A percentile compares a stretch with the other conserved stretches of the same genome.
Conservation (phyloP, 2,888 invertebrate species). For the Sisyra terminalis region DNA sequence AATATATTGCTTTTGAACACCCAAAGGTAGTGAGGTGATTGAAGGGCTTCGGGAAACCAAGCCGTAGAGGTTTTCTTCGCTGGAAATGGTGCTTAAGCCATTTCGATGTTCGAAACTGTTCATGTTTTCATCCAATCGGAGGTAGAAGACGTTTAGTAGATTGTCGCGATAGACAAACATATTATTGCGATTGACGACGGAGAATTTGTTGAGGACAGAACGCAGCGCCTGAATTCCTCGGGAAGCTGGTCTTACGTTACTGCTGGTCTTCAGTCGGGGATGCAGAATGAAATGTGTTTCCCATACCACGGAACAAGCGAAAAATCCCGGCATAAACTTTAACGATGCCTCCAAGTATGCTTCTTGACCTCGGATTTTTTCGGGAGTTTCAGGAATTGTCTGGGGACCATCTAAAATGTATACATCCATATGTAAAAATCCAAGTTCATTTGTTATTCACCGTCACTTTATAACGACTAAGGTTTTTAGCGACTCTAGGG, state of each 20-base stretch:
- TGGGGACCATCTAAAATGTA: no score
- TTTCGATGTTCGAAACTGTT: conserved; percentile 21
- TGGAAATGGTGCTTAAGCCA: conserved; percentile 9
- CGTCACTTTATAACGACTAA: no score
- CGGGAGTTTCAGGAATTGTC: conserved; percentile 22
- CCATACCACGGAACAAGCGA: conserved; percentile 60
- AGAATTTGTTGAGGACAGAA: conserved; percentile 47
- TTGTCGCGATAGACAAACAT: conserved; percentile 61
- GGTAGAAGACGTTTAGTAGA: conserved; percentile 42
- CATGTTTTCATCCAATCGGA: conserved; percentile 27
- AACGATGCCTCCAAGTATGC: conserved; percentile 26
- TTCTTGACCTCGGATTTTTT: conserved; percentile 16
- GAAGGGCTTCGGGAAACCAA: conserved; percentile 33
- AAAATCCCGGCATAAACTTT: conserved; percentile 46
- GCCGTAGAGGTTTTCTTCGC: conserved; percentile 15
- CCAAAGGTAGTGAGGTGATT: conserved; percentile 28
- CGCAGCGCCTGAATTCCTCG: conserved; percentile 46
- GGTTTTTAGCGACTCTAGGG: no score
- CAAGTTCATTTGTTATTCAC: no score
- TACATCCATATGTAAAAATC: no score
- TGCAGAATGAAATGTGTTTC: conserved; percentile 49
- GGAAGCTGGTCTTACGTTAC: conserved; percentile 38
- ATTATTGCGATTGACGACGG: conserved; percentile 52
- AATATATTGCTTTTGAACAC: conserved; percentile 21
- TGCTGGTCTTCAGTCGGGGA: conserved; percentile 48